A percentile compares a stretch with the other conserved stretches of the same genome.
phyloP scores from a whole-genome alignment of 2,888 invertebrate genomes.

The Ectobius pallidus region DNA sequence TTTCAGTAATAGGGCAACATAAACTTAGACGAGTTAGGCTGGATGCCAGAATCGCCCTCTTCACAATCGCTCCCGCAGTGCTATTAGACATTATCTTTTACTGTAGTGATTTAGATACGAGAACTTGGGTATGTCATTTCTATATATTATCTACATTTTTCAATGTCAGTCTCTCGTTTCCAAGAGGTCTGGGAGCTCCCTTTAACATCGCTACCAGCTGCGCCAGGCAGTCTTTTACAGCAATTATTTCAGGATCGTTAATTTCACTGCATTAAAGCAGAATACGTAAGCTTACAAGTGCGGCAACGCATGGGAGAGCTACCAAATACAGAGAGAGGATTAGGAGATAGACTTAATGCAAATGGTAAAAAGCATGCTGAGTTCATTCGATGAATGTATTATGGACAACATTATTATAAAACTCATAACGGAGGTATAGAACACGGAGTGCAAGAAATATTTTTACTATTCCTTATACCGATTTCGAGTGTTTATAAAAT shows the following conservation, averaged over 20 bases:
- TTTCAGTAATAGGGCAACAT: too few relatives aligned
- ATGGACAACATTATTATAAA: too few relatives aligned
- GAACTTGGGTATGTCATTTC: neutral
- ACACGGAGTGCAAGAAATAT: too few relatives aligned
- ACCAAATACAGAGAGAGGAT: neutral
- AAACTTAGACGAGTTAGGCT: too few relatives aligned
- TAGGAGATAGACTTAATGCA: neutral
- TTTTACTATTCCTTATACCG: too few relatives aligned
- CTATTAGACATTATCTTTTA: neutral
- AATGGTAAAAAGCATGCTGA: neutral
- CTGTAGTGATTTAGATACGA: too few relatives aligned
- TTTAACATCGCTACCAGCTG: neutral
- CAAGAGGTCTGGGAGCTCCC: neutral
- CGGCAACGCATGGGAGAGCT: neutral
- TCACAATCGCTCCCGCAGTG: too few relatives aligned
- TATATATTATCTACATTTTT: neutral
- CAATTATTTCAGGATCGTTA: neutral
- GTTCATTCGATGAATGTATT: too few relatives aligned
- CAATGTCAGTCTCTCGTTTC: neutral
- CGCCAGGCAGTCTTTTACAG: neutral
- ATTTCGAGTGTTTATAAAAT: too few relatives aligned
- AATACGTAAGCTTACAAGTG: neutral
- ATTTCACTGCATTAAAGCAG: conserved; percentile 9
- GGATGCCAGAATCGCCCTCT: too few relatives aligned
- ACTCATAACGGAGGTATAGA: too few relatives aligned